These are phyloP conservation scores for Dendrolimus pini DNA, from an alignment of 2,888 invertebrate species.

Conservation along the genomic window DNA sequence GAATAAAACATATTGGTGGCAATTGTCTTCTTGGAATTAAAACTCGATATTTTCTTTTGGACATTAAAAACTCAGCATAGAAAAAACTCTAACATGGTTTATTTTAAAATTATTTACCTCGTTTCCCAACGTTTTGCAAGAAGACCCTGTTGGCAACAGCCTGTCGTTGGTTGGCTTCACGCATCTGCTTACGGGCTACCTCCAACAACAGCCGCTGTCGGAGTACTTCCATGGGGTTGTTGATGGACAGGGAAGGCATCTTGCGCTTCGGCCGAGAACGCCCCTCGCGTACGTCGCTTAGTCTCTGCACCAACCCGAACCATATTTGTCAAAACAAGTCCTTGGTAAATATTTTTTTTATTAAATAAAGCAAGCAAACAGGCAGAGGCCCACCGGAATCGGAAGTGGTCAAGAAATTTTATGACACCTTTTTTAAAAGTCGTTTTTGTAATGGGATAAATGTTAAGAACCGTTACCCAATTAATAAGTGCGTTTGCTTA, in stretches of 20 bases:
- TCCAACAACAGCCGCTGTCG: constrained; percentile 88
- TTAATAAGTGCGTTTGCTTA: too few relatives aligned
- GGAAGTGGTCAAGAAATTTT: too few relatives aligned
- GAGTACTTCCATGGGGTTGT: constrained; percentile 91
- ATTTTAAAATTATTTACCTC: constrained; percentile 46
- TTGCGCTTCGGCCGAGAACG: constrained; percentile 75
- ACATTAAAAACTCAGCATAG: neutral
- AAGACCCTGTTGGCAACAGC: constrained; percentile 84
- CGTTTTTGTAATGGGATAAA: too few relatives aligned
- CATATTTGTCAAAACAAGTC: too few relatives aligned
- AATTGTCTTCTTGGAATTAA: too few relatives aligned
- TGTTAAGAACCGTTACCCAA: too few relatives aligned
- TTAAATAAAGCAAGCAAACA: too few relatives aligned
- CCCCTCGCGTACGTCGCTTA: constrained; percentile 40
- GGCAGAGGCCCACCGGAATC: too few relatives aligned
- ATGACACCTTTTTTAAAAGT: too few relatives aligned
- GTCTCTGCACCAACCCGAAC: constrained; percentile 28
- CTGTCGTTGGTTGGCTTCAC: constrained; percentile 82
- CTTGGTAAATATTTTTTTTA: too few relatives aligned
- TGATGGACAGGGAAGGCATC: constrained; percentile 87
- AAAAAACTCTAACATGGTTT: neutral
- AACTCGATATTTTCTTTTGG: neutral
- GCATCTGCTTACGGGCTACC: constrained; percentile 88
- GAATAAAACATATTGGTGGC: neutral
- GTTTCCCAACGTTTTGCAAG: constrained; percentile 86